Base-by-base conservation (phyloP, 1,140 invertebrate genomes). In the Coptotermes formosanus region DNA sequence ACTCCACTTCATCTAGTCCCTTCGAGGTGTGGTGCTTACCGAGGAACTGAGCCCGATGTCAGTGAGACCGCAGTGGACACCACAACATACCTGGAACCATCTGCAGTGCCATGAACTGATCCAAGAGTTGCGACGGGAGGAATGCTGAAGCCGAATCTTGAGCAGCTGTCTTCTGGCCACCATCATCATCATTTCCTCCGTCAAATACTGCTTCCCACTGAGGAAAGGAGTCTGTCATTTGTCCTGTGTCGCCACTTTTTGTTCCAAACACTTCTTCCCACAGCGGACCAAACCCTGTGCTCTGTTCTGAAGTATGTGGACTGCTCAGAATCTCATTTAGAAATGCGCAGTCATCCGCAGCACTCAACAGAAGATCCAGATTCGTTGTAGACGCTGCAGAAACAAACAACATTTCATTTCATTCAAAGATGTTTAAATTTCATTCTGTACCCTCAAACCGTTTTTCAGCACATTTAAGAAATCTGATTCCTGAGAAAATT, bases 321-420 rank as follows among this genome's bases (percentile, higher is more conserved):
- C 30, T 30, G 44, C 48, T 44, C 1, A 92, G 86, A 85, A 92
- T 91, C n/a, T 91, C 91, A 87, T 91, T 90, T 23, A 91, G 88
- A 64, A 91, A 88, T 25, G 89, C 88, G 38, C 91, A 88, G 85
- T 89, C 91, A 86, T 91, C 91, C 0, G 90, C 89, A 32, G 88
- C 89, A 85, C 38, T 89, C 87, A n/a, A 90, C 88, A 75, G 91
- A 85, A 38, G 89, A 89, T 86, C 89, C 21, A 48, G 81, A 23
- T 48, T 75, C 25, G 25, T 45, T 21, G 25, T 48, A 21, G 75
- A 81, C 6, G 85, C 30, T 69, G n/a, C 4, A 38, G 38, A 45
- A 21, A 0, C 21, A 85, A 81, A 81, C 0, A 55, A 16, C 45
- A 21, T 19, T 21, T 21, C 52, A 0, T 55, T 48, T 48, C 48